phyloP scores from a whole-genome alignment of 2,113 vertebrate genomes.

The Lepus americanus region DNA sequence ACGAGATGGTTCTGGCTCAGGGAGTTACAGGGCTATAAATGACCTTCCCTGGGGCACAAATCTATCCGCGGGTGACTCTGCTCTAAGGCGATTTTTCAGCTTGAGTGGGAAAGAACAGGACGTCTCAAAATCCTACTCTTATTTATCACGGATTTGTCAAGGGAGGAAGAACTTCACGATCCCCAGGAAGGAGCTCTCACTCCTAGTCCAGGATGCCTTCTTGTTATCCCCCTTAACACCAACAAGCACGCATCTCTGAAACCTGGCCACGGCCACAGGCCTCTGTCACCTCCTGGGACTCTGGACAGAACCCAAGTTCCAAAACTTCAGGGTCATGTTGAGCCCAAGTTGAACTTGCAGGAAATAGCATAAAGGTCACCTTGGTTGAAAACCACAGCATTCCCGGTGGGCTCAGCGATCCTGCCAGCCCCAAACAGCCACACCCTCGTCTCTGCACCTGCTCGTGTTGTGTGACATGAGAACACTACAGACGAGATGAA shows the following conservation, averaged over 20 bases:
- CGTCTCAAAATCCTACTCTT: neutral
- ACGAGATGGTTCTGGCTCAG: neutral
- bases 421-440: fast-evolving
- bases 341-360: neutral
- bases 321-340: neutral
- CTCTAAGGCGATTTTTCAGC: neutral
- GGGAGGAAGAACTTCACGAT: neutral
- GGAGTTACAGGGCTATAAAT: neutral
- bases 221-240: neutral
- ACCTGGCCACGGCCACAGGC: fast-evolving
- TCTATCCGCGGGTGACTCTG: neutral
- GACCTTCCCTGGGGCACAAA: neutral
- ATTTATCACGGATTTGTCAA: neutral
- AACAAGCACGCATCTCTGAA: neutral
- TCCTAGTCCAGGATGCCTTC: neutral
- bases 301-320: neutral
- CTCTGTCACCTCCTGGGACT: neutral
- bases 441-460: neutral
- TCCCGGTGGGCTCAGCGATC: neutral
- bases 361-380: neutral
- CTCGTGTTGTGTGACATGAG: neutral
- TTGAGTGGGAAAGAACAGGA: neutral
- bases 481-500: neutral
- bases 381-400: neutral
- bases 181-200: neutral